Conservation (phyloP, 2,113 vertebrate genomes). For the Stigmatopora nigra region DNA sequence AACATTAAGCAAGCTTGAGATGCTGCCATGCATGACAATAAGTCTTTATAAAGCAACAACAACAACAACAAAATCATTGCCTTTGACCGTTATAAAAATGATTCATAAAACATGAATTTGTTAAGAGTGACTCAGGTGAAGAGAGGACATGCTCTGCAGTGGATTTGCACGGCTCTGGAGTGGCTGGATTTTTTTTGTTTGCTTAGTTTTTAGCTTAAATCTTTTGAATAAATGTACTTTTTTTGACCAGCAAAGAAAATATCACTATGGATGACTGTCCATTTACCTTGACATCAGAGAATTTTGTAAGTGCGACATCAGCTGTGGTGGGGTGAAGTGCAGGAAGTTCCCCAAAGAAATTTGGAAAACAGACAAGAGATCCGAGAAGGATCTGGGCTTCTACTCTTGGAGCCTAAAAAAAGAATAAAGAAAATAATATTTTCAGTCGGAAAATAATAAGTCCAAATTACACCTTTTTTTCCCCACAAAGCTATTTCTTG, state of each 20-base stretch:
- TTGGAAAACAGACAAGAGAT: constrained; percentile 95
- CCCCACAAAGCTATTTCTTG: not conserved
- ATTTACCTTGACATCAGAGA: constrained; percentile 81
- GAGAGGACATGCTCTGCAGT: not conserved
- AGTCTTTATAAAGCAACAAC: constrained; percentile 50
- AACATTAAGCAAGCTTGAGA: constrained; percentile 32
- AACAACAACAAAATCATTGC: constrained; percentile 59
- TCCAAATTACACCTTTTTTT: not conserved
- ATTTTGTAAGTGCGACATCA: constrained; percentile 86
- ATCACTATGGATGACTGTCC: not conserved
- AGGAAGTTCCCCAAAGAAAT: constrained; percentile 88
- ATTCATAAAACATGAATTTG: constrained; percentile 61
- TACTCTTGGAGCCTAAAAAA: constrained; percentile 84
- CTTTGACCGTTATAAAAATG: constrained; percentile 51
- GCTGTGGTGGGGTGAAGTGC: constrained; percentile 89
- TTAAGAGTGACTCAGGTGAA: constrained; percentile 18
- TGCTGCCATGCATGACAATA: constrained; percentile 64
- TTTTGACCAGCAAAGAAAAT: not conserved
- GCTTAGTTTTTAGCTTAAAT: not conserved
- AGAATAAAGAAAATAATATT: not conserved
- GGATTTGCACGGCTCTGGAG: not conserved
- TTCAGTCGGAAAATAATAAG: not conserved
- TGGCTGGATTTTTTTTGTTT: not conserved
- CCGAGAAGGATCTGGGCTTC: constrained; percentile 96
- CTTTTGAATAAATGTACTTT: not conserved